Conservation (phyloP, 2,113 vertebrate genomes). For the Burhinus oedicnemus region DNA sequence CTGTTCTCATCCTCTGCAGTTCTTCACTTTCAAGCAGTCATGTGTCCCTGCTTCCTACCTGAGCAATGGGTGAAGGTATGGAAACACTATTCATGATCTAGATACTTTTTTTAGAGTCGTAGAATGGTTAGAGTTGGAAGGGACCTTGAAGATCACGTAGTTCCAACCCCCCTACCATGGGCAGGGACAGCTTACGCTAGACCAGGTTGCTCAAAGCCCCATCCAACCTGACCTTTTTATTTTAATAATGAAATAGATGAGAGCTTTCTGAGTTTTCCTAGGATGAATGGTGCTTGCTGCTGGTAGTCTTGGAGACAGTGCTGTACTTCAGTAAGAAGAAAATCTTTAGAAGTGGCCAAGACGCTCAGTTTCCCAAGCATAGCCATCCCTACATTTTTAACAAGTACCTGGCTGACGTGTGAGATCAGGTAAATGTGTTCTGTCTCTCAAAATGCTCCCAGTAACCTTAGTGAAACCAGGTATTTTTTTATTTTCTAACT, state of each 20-base stretch:
- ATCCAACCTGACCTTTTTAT: neutral
- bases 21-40: neutral
- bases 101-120: neutral
- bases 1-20: neutral
- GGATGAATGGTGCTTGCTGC: neutral
- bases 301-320: neutral
- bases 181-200: neutral
- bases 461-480: neutral
- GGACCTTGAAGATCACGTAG: neutral
- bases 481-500: neutral
- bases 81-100: neutral
- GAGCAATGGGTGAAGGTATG: neutral
- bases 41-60: neutral
- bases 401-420: rapidly evolving
- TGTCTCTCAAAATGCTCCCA: neutral
- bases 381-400: neutral
- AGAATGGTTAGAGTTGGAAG: neutral
- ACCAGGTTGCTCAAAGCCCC: neutral
- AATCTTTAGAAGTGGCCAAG: neutral
- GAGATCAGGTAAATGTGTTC: neutral
- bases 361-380: neutral
- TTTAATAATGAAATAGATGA: neutral
- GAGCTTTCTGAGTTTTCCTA: neutral
- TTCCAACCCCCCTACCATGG: neutral
- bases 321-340: neutral